A percentile compares a stretch with the other conserved stretches of the same genome.
Conservation (phyloP, 2,113 vertebrate genomes). For the Bambusicola thoracicus region DNA sequence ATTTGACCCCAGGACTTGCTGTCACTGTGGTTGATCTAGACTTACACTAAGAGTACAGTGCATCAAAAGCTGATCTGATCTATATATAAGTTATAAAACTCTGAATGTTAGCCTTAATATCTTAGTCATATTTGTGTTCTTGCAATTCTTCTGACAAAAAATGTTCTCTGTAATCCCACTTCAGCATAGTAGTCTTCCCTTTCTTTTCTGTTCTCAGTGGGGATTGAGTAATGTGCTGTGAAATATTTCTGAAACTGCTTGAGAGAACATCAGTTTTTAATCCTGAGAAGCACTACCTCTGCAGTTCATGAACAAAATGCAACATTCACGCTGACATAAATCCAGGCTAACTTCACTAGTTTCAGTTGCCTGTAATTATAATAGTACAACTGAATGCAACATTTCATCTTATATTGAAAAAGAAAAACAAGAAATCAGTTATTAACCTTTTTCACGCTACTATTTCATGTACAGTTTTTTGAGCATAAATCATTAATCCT, state of each 20-base stretch:
- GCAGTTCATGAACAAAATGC: background rate
- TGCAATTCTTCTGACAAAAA: background rate
- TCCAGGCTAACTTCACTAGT: background rate
- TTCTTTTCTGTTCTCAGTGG: background rate
- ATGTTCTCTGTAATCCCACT: background rate
- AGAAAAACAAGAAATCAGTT: background rate
- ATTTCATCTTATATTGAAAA: background rate
- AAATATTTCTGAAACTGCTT: background rate
- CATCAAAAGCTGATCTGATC: constrained; percentile 26
- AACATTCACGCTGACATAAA: background rate
- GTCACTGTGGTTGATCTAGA: background rate
- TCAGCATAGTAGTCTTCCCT: background rate
- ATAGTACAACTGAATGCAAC: background rate
- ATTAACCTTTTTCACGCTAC: background rate
- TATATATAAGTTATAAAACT: background rate
- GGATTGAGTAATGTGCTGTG: background rate
- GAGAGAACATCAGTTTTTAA: background rate
- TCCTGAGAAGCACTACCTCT: background rate
- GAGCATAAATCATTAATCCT: background rate
- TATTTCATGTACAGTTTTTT: background rate
- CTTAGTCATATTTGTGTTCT: background rate
- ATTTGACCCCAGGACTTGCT: background rate
- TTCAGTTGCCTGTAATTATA: background rate
- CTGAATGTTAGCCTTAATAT: background rate
- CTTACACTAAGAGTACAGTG: background rate